These are phyloP conservation scores for Eupsilia transversa DNA, from an alignment of 2,888 invertebrate species.

Conservation along the genomic window DNA sequence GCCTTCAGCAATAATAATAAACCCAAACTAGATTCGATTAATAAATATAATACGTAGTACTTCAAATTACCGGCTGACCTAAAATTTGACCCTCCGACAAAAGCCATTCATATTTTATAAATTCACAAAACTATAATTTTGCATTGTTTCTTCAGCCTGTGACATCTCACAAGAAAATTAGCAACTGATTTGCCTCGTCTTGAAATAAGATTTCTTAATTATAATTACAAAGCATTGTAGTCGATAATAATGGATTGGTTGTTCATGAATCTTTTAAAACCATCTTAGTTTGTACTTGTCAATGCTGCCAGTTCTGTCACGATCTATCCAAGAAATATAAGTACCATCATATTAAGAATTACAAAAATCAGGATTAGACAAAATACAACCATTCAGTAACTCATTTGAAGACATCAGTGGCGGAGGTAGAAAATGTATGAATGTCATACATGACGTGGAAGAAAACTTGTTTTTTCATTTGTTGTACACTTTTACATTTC, in stretches of 20 bases:
- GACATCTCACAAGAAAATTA: constrained; percentile 64
- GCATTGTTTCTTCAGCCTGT: constrained; percentile 53
- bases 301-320: constrained; percentile 63
- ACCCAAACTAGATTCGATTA: constrained; percentile 59
- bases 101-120: constrained; percentile 30
- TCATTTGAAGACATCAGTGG: constrained; percentile 55
- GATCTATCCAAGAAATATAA: constrained; percentile 35
- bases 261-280: constrained; percentile 51
- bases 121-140: constrained; percentile 59
- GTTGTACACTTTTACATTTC: constrained; percentile 2
- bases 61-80: constrained; percentile 44
- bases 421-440: constrained; percentile 29
- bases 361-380: constrained; percentile 19
- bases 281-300: constrained; percentile 62
- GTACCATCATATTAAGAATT: constrained; percentile 40
- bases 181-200: constrained; percentile 42
- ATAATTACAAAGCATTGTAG: constrained; percentile 65
- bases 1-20: constrained; percentile 45
- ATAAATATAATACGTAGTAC: constrained; percentile 61
- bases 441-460: constrained; percentile 18
- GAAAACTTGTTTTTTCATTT: not conserved
- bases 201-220: constrained; percentile 61
- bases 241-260: constrained; percentile 39
- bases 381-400: constrained; percentile 56
- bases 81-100: constrained; percentile 49